Percentiles rank a stretch among this genome's conserved stretches.
These are phyloP conservation scores for Anoura caudifer DNA, from an alignment of 2,113 vertebrate species.

Conservation along the genomic window DNA sequence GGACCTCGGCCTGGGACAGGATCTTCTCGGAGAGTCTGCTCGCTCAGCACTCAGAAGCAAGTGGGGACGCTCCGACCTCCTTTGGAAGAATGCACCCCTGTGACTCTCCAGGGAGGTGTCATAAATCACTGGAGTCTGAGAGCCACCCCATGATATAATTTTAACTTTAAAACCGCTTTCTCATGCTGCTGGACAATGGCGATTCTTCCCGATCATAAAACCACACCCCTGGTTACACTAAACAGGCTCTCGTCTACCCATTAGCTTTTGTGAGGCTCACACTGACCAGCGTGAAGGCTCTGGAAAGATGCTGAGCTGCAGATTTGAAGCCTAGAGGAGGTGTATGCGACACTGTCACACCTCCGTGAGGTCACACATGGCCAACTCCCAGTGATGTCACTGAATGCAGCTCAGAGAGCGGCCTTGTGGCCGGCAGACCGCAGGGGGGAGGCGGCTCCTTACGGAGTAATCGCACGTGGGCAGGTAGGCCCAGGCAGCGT, in stretches of 20 bases:
- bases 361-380: neutral
- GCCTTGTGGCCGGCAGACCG: neutral
- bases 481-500: neutral
- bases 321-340: conserved; percentile 10
- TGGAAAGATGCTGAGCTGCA: neutral
- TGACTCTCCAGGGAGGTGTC: conserved; percentile 15
- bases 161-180: conserved; percentile 57
- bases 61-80: conserved; percentile 44
- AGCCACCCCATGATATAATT: conserved; percentile 63
- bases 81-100: conserved; percentile 56
- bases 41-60: conserved; percentile 8
- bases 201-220: conserved; percentile 60
- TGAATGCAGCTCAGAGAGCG: neutral
- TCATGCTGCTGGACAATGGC: conserved; percentile 47
- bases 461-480: neutral
- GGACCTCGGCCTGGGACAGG: neutral
- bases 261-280: neutral
- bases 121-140: neutral
- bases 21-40: neutral
- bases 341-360: neutral
- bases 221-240: conserved; percentile 44
- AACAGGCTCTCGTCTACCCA: neutral
- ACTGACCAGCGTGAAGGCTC: neutral
- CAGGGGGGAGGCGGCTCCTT: neutral
- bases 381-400: conserved; percentile 41